phyloP scores from a whole-genome alignment of 2,113 vertebrate species.

The Heterotilapia buettikoferi region DNA sequence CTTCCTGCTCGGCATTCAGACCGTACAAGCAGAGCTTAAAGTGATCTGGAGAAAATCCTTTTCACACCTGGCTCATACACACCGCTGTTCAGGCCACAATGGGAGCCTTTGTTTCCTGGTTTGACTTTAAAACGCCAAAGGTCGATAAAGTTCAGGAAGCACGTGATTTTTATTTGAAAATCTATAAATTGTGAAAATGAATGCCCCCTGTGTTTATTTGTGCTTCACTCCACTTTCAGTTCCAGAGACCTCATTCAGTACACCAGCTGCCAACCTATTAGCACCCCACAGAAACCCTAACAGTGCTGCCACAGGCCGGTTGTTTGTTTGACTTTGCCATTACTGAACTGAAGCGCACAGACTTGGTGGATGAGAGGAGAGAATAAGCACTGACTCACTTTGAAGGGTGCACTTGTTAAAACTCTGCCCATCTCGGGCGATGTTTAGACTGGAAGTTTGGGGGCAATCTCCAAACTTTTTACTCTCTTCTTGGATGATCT shows the following conservation, averaged over 20 bases:
- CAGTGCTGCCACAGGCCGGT: slow-evolving; percentile 1
- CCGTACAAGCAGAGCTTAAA: neutral
- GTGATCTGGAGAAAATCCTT: neutral
- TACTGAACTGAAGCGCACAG: slow-evolving; percentile 41
- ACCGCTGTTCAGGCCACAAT: slow-evolving; percentile 40
- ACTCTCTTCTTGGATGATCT: slow-evolving; percentile 18
- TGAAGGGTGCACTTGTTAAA: slow-evolving; percentile 57
- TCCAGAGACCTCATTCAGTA: slow-evolving; percentile 24
- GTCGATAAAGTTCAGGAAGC: slow-evolving; percentile 61
- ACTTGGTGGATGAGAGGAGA: slow-evolving; percentile 16
- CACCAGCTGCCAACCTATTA: slow-evolving; percentile 57
- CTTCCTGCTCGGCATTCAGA: neutral
- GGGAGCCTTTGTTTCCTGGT: slow-evolving; percentile 48
- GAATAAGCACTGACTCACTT: slow-evolving; percentile 15
- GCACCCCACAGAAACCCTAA: slow-evolving; percentile 38
- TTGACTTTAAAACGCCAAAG: slow-evolving; percentile 36
- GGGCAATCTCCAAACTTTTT: neutral
- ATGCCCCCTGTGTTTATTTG: slow-evolving; percentile 66
- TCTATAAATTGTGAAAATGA: slow-evolving; percentile 68
- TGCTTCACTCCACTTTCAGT: slow-evolving; percentile 18
- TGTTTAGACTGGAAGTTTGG: slow-evolving; percentile 53
- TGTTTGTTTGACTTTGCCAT: slow-evolving; percentile 66
- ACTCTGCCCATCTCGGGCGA: neutral
- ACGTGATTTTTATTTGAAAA: slow-evolving; percentile 63
- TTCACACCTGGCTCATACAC: slow-evolving; percentile 49